Evolutionary conservation across 2,888 invertebrate genomes (phyloP).

Genomic region (Tortrix viridana): DNA sequence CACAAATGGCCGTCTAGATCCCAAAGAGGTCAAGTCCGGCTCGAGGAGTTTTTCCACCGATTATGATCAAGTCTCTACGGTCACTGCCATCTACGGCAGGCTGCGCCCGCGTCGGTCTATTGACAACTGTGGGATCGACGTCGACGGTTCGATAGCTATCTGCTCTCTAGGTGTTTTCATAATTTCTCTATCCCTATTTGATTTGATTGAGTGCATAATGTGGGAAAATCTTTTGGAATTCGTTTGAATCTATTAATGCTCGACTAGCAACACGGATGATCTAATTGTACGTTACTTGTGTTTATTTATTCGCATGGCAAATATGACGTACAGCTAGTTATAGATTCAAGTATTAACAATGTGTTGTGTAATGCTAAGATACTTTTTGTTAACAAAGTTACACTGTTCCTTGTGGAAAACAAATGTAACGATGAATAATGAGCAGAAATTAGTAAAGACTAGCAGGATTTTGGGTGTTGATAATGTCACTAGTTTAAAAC

Average conservation of each 20-base stretch:
- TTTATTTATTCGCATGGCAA: too few relatives aligned
- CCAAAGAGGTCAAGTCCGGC: slow-evolving; percentile 77
- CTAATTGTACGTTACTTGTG: not conserved
- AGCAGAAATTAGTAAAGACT: too few relatives aligned
- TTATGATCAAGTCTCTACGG: slow-evolving; percentile 70
- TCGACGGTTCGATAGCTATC: slow-evolving; percentile 67
- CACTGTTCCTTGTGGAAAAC: too few relatives aligned
- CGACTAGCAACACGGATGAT: not conserved
- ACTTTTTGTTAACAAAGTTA: too few relatives aligned
- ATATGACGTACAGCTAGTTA: too few relatives aligned
- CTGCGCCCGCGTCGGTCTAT: slow-evolving; percentile 64
- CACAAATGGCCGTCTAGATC: slow-evolving; percentile 52
- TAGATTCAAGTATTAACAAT: too few relatives aligned
- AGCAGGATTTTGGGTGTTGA: too few relatives aligned
- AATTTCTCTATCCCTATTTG: slow-evolving; percentile 69
- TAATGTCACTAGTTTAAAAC: too few relatives aligned
- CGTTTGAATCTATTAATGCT: slow-evolving; percentile 21
- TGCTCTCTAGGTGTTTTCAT: slow-evolving; percentile 69
- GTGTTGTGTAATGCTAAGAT: too few relatives aligned
- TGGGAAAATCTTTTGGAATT: slow-evolving; percentile 24
- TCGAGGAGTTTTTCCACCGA: slow-evolving; percentile 75
- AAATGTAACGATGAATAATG: too few relatives aligned
- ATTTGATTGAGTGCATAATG: slow-evolving; percentile 49
- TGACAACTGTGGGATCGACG: slow-evolving; percentile 80
- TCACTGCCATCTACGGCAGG: slow-evolving; percentile 76